Evolutionary conservation across 2,113 vertebrate genomes (phyloP).

Genomic region (Cyanoderma ruficeps): DNA sequence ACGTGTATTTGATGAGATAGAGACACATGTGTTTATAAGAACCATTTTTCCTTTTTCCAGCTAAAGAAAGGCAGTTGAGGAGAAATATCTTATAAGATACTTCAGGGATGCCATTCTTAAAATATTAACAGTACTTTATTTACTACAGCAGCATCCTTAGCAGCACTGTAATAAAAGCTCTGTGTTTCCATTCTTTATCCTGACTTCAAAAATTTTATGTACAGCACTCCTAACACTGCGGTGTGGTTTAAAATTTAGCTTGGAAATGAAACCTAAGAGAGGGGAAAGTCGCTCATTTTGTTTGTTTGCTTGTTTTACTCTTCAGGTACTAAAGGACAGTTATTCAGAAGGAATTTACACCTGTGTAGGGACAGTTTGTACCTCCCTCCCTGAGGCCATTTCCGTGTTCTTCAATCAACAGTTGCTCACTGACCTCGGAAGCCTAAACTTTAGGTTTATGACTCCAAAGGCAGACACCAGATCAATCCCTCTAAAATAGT

Average conservation of each 20-base stretch:
- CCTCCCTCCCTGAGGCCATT: not conserved
- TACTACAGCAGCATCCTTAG: not conserved
- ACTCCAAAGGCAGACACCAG: not conserved
- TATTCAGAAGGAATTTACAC: not conserved
- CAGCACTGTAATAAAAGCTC: not conserved
- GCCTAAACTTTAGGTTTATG: not conserved
- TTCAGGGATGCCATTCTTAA: conserved; percentile 21
- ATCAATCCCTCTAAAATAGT: not conserved
- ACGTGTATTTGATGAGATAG: not conserved
- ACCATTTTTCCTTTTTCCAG: not conserved
- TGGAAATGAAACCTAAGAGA: not conserved
- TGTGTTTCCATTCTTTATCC: not conserved
- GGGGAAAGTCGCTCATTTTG: not conserved
- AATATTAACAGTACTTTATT: conserved; percentile 39
- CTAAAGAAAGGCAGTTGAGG: not conserved
- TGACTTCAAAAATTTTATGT: not conserved
- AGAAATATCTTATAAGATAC: not conserved
- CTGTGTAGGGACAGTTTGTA: not conserved
- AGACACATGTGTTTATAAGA: not conserved
- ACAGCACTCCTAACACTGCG: not conserved
- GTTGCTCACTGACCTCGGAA: not conserved
- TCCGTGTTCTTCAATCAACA: not conserved
- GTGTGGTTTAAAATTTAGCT: not conserved
- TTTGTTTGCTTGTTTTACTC: not conserved
- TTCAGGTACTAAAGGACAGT: not conserved